Evolutionary conservation across 2,113 vertebrate genomes (phyloP).

Genomic region (Perccottus glenii): DNA sequence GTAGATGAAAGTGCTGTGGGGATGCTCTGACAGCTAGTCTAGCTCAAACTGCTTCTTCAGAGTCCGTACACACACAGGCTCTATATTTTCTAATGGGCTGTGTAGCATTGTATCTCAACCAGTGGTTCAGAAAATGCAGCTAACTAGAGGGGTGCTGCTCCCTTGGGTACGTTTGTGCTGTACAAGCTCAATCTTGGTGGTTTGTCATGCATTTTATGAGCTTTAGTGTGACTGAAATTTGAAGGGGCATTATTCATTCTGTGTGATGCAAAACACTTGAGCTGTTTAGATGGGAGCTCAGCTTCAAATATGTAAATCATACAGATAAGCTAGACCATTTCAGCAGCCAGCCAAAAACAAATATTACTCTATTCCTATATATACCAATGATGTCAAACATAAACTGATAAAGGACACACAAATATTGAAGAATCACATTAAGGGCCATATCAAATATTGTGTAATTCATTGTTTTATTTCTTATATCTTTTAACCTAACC

Average conservation of each 20-base stretch:
- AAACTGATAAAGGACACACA: neutral
- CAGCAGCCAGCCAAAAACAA: conserved; percentile 47
- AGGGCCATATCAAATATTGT: no score
- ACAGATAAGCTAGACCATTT: conserved; percentile 44
- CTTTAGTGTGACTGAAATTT: conserved; percentile 52
- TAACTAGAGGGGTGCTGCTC: conserved; percentile 57
- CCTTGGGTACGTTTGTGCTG: conserved; percentile 58
- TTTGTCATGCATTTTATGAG: conserved; percentile 61
- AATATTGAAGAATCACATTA: neutral
- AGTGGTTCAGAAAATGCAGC: conserved; percentile 60
- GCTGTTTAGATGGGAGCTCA: conserved; percentile 54
- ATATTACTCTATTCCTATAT: conserved; percentile 13
- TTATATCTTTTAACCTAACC: no score
- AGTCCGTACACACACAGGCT: conserved; percentile 47
- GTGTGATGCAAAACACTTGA: conserved; percentile 56
- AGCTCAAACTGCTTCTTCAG: conserved; percentile 47
- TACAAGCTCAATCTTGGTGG: conserved; percentile 62
- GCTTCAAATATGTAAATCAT: conserved; percentile 64
- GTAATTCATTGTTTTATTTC: no score
- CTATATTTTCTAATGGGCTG: conserved; percentile 60
- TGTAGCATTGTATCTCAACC: conserved; percentile 56
- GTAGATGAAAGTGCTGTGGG: conserved; percentile 63
- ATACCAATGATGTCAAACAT: conserved; percentile 2
- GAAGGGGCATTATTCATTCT: conserved; percentile 58
- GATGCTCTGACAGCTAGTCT: conserved; percentile 53